Evolutionary conservation across 2,113 vertebrate genomes (phyloP), one percentile per base, ranked within the genome.

Genomic region (Periophthalmodon schlosseri): DNA sequence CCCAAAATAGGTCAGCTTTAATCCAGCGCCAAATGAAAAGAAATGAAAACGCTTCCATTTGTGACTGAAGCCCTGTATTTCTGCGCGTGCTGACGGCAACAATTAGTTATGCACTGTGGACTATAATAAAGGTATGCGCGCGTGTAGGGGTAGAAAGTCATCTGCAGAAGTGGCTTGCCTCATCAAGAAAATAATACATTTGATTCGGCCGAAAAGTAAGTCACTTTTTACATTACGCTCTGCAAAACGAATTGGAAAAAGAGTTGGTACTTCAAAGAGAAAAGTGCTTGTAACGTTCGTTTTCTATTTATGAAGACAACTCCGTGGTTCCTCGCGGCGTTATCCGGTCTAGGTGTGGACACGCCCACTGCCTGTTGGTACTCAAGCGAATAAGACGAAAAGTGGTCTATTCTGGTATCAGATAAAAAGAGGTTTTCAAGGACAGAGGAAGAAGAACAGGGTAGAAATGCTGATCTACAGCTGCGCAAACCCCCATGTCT

Each of bases 1-100:
- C 81, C 13, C 4, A 81, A 93, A 91, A 89, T 92, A 83, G 91
- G 91, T 92, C 93, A 90, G 81, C 81, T 92, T 91, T 92, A 92
- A 94, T 94, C 93, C 89, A 81, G 74, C 78, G 79, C 80, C 84
- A 90, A 90, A 91, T 92, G 88, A 89, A 91, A 92, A 87, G 82
- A 87, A 91, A 90, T 90, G 83, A 91, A 90, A 93, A 90, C 68
- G 76, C 81, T 85, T 89, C 69, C 79, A 57, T 87, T 90, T 90
- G 87, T 88, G 89, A 92, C 85, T 90, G 90, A 90, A 88, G 82
- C 79, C 61, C 39, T 44, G 39, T 56, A 39, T 66, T 68, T 73
- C 60, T 75, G 69, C 68, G 73, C 68, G 74, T 61, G 77, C 78
- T 84, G 84, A 87, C 84, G 87, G 77, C 71, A 84, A 68, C 87